These are phyloP conservation scores for Epinephelus awoara DNA, from an alignment of 2,797 vertebrate species.

Conservation along the genomic window DNA sequence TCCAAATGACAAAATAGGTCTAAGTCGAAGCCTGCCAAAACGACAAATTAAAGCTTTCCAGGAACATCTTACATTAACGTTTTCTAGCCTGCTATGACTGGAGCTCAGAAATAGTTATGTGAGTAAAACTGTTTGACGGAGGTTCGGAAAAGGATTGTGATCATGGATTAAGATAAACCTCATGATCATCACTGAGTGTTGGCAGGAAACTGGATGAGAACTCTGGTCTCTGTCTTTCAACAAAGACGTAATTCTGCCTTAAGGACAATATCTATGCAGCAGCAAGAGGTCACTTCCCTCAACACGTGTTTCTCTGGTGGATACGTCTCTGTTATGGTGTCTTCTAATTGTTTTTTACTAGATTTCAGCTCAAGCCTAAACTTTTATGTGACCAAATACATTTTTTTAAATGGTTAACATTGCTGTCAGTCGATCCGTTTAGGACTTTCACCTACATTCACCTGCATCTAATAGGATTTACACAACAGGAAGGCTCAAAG, in stretches of 20 bases:
- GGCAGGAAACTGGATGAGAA: neutral
- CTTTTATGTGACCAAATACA: neutral
- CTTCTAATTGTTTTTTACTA: neutral
- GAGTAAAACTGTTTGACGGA: neutral
- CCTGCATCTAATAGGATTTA: no score
- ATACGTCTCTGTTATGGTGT: neutral
- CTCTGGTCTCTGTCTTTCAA: neutral
- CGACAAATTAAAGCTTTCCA: neutral
- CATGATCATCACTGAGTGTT: neutral
- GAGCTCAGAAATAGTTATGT: neutral
- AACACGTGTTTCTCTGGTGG: neutral
- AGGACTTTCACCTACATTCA: no score
- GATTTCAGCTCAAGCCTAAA: neutral
- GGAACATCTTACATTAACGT: neutral
- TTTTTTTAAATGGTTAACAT: no score
- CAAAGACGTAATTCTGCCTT: no score
- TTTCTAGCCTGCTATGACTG: neutral
- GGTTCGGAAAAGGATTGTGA: neutral
- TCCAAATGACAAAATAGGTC: conserved; percentile 8
- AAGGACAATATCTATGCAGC: neutral
- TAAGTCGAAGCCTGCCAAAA: neutral
- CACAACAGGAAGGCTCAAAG: no score
- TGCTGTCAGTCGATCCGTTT: no score
- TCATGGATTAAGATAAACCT: neutral
- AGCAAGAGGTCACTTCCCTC: neutral